These are phyloP conservation scores for Orchestia grillus DNA, from an alignment of 1,140 invertebrate genomes.

Conservation along the genomic window DNA sequence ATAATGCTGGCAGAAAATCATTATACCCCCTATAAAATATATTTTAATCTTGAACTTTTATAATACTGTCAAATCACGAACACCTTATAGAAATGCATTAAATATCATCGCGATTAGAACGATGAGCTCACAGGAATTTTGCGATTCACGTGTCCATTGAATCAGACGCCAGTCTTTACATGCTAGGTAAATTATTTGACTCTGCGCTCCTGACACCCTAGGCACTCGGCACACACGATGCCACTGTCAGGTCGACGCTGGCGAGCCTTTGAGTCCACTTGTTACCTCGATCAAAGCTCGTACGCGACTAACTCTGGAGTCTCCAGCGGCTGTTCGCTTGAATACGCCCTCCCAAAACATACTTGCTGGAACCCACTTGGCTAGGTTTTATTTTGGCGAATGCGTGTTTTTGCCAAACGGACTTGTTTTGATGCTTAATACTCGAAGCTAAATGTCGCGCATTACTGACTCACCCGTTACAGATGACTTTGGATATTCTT, in stretches of 20 bases:
- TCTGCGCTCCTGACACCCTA: background rate
- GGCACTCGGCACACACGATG: background rate
- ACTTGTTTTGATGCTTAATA: background rate
- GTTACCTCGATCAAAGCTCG: background rate
- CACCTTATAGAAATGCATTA: background rate
- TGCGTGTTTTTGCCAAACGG: background rate
- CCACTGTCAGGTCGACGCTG: background rate
- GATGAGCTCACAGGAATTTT: background rate
- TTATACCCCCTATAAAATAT: background rate
- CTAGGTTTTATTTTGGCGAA: background rate
- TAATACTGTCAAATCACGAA: background rate
- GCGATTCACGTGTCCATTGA: background rate
- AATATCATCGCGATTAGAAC: background rate
- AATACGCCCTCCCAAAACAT: constrained; percentile 46
- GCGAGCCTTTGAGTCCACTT: background rate
- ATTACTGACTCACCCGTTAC: background rate
- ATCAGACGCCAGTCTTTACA: background rate
- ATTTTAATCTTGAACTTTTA: background rate
- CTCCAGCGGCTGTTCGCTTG: background rate
- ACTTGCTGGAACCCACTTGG: constrained; percentile 4
- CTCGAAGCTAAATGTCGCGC: background rate
- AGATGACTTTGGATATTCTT: background rate
- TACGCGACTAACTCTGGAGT: background rate
- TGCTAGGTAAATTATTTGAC: background rate
- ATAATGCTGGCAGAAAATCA: background rate